Base-by-base conservation (phyloP, 2,888 invertebrate genomes). In the Dasypolia templi region DNA sequence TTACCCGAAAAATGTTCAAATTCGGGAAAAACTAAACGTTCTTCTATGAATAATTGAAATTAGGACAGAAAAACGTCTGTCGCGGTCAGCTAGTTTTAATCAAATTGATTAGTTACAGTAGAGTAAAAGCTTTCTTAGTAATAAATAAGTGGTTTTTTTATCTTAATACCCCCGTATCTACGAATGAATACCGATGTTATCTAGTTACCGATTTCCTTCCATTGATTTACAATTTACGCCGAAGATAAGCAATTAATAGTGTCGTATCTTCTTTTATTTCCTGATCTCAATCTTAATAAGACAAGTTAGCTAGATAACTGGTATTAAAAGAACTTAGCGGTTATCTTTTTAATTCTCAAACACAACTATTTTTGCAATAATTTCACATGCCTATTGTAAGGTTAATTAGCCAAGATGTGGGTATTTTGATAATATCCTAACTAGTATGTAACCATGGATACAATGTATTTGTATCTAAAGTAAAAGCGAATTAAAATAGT, bases 131-230 rank as follows among this genome's bases (percentile, higher is more conserved):
- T 51, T 51, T n/a, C n/a, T 26, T 53, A 26, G 12, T n/a, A 53
- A 26, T 53, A 53, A 26, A 55, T n/a, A 26, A 55, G 55, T 29
- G 19, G 29, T 44, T n/a, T 55, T 69, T 42, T 72, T 56, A 71
- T 71, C 26, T 51, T n/a, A 32, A 74, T 46, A 62, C 29, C n/a
- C 9, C 11, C n/a, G 4, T 58, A 79, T 59, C 53, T 58, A 35
- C 42, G 11, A 6, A 55, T 56, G 29, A 63, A 74, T 46, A 42
- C 35, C n/a, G 70, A 81, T 75, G 46, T 3, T 56, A 81, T 84
- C 81, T 17, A 42, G 44, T 66, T 64, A 58, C 74, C 66, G 46
- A 81, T 84, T 81, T 84, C 81, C 84, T 80, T 68, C 64, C 84
- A 75, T 75, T 81, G 75, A 84, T 81, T 71, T 81, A 80, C 66